Evolutionary conservation across 2,113 vertebrate species (phyloP).

Genomic region (Saimiri boliviensis): DNA sequence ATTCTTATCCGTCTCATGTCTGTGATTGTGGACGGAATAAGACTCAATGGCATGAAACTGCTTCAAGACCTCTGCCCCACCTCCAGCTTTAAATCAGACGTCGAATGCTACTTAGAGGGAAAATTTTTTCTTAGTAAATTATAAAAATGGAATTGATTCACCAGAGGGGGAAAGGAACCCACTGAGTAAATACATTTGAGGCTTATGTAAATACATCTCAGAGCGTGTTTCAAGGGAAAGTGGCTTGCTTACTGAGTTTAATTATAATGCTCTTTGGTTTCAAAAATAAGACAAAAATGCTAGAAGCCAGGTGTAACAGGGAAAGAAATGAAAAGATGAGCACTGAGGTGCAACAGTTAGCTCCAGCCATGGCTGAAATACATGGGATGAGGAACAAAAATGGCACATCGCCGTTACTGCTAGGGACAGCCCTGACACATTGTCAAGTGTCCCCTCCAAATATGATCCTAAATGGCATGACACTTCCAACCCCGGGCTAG

Average conservation of each 20-base stretch:
- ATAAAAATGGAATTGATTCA: conserved; percentile 61
- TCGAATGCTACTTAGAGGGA: conserved; percentile 34
- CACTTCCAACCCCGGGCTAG: fast-evolving
- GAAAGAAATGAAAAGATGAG: not conserved
- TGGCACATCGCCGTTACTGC: not conserved
- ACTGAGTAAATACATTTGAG: not conserved
- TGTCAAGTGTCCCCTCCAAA: not conserved
- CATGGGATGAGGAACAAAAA: not conserved
- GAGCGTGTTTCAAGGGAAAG: conserved; percentile 29
- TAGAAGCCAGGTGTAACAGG: not conserved
- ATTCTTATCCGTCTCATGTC: conserved; percentile 70
- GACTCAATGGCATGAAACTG: conserved; percentile 67
- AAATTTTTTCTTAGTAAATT: conserved; percentile 30
- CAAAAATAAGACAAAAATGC: conserved; percentile 50
- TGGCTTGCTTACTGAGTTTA: conserved; percentile 46
- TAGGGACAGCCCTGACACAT: not conserved
- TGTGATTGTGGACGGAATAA: conserved; percentile 66
- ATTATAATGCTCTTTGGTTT: conserved; percentile 61
- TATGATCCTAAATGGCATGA: fast-evolving
- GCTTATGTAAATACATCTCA: conserved; percentile 69
- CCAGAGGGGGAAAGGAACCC: conserved; percentile 32
- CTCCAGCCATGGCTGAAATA: not conserved
- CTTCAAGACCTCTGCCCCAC: not conserved
- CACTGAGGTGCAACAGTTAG: not conserved
- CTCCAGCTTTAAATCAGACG: conserved; percentile 24